Evolutionary conservation across 2,888 invertebrate genomes (phyloP), one percentile per base, ranked within the genome.

Genomic region (Seira ritae): DNA sequence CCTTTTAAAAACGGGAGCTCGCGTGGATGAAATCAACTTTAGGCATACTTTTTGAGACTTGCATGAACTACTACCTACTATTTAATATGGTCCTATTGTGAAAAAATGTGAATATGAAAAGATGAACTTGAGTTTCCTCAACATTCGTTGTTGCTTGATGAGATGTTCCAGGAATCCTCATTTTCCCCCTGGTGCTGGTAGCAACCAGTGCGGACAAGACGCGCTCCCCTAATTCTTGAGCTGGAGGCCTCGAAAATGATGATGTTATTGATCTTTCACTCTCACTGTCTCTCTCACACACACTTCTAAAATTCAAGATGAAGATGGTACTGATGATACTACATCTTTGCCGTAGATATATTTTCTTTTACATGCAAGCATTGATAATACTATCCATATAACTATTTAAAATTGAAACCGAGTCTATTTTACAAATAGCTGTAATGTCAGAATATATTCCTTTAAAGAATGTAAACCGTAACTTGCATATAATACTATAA

Each of bases 141-240:
- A 78, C 79, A 37, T 75, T 42, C 3, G 42, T 37, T 84, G 79
- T 84, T 62, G 46, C 84, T 84, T 84, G 22, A 62, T 62, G 84
- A 84, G 84, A 79, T 78, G 55, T 84, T 84, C 79, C 74, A 84
- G 84, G 79, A 75, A 69, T 70, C 79, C 79, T 24, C 78, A 76
- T 22, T 50, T n/a, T 50, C 50, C 67, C 12, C 42, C 69, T 42
- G 69, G 19, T 62, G 46, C 76, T 42, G 76, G 46, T 70, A 78
- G 70, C 78, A 66, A 78, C 62, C 23, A 77, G 73, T 70, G 78
- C 78, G 74, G 66, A 69, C 55, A 73, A 73, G 78, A 73, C 67
- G 72, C 37, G 82, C 73, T 77, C 31, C 78, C 76, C 37, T 76
- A 76, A 62, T 8, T 62, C 50, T 62, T 74, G 76, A 67, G 19